Evolutionary conservation across 2,797 vertebrate genomes (phyloP).

Genomic region (Pteronotus mesoamericanus): DNA sequence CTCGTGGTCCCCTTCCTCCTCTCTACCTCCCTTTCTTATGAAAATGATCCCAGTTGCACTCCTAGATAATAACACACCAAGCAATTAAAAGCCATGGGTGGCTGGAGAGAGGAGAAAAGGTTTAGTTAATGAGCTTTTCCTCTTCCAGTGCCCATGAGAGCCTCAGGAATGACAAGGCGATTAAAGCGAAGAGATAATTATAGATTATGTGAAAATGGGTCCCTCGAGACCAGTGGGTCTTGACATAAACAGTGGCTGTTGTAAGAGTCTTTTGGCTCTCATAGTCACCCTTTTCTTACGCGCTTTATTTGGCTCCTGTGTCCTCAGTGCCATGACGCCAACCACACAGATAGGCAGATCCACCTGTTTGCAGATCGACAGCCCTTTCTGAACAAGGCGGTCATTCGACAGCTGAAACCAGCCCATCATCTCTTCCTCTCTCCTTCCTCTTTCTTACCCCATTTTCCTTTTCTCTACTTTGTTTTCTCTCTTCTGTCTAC

Average conservation of each 20-base stretch:
- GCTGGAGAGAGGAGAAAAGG: slow-evolving; percentile 92
- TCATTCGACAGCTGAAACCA: neutral
- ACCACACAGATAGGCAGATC: slow-evolving; percentile 62
- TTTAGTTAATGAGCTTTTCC: slow-evolving; percentile 98
- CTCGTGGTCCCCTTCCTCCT: slow-evolving; percentile 78
- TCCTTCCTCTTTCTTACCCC: neutral
- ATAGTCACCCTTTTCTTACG: slow-evolving; percentile 33
- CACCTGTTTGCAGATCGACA: slow-evolving; percentile 76
- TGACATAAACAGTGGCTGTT: slow-evolving; percentile 81
- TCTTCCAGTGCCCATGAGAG: slow-evolving; percentile 87
- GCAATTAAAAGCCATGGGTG: slow-evolving; percentile 93
- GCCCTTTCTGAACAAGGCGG: neutral
- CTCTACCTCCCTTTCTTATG: slow-evolving; percentile 85
- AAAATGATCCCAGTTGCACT: slow-evolving; percentile 89
- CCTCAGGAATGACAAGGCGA: slow-evolving; percentile 90
- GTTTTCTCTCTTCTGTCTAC: neutral
- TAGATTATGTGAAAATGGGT: slow-evolving; percentile 89
- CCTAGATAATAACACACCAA: slow-evolving; percentile 93
- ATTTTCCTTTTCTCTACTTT: neutral
- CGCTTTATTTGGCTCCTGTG: slow-evolving; percentile 52
- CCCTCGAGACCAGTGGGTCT: slow-evolving; percentile 80
- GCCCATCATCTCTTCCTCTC: neutral
- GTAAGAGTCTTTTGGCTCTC: slow-evolving; percentile 74
- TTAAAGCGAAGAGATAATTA: slow-evolving; percentile 95
- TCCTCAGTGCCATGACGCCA: slow-evolving; percentile 36